phyloP scores from a whole-genome alignment of 2,888 invertebrate species.

The Tenthredo livida region DNA sequence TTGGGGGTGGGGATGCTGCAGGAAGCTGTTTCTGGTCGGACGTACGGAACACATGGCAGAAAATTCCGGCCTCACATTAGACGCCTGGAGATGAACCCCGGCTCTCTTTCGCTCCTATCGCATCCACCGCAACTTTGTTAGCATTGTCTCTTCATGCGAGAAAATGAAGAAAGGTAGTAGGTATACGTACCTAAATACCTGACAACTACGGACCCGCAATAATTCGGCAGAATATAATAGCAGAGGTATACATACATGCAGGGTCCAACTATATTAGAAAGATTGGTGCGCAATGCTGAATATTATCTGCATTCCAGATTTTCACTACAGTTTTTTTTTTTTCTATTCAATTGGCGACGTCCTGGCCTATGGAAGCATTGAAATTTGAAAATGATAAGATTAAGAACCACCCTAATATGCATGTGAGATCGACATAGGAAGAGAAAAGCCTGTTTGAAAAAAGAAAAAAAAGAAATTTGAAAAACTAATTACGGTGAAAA shows the following conservation, averaged over 20 bases:
- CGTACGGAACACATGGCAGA: conserved; percentile 38
- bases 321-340: no score
- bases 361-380: no score
- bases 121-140: background rate
- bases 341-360: no score
- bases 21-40: conserved; percentile 34
- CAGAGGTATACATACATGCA: background rate
- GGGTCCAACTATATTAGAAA: background rate
- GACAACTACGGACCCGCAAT: background rate
- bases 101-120: background rate
- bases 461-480: background rate
- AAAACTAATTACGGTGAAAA: background rate
- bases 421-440: background rate
- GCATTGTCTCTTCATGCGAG: background rate
- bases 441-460: background rate
- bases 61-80: conserved; percentile 36
- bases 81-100: conserved; percentile 19
- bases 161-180: background rate
- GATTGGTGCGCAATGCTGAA: background rate
- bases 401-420: no score
- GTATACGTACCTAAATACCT: background rate
- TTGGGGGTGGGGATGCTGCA: conserved; percentile 50
- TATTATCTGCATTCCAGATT: background rate
- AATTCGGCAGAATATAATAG: background rate
- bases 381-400: no score